Evolutionary conservation across 2,797 vertebrate species (phyloP).

Genomic region (Columba guinea): DNA sequence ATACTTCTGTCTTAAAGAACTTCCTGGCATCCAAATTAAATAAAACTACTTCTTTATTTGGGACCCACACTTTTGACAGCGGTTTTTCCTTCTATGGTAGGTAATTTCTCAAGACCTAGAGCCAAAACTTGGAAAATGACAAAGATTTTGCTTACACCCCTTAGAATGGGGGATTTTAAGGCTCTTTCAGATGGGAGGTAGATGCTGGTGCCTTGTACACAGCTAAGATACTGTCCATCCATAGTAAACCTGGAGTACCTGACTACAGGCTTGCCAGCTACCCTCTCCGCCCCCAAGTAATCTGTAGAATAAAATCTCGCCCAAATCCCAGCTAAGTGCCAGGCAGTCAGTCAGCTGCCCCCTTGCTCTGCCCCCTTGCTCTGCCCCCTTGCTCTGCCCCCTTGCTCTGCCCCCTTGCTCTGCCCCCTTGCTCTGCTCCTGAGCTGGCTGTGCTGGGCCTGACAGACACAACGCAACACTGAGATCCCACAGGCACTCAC

Average conservation of each 20-base stretch:
- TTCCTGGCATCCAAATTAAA: background rate
- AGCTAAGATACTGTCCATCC: background rate
- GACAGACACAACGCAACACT: background rate
- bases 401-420: no score
- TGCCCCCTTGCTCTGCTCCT: background rate
- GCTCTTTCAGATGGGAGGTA: background rate
- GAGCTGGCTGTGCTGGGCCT: background rate
- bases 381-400: no score
- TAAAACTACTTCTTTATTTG: background rate
- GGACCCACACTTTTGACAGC: background rate
- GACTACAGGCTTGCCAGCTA: background rate
- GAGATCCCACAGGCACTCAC: background rate
- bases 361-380: no score
- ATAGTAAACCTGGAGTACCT: background rate
- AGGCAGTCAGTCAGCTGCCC: background rate
- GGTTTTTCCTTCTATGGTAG: background rate
- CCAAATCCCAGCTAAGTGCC: accelerated
- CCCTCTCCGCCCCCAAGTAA: background rate
- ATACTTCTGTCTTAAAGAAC: background rate
- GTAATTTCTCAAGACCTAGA: background rate
- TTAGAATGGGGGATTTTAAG: background rate
- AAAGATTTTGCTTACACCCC: background rate
- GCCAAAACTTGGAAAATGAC: background rate
- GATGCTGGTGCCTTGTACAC: background rate
- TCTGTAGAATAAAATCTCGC: background rate